Evolutionary conservation across 2,888 invertebrate species (phyloP).

Genomic region (Dilophus febrilis): DNA sequence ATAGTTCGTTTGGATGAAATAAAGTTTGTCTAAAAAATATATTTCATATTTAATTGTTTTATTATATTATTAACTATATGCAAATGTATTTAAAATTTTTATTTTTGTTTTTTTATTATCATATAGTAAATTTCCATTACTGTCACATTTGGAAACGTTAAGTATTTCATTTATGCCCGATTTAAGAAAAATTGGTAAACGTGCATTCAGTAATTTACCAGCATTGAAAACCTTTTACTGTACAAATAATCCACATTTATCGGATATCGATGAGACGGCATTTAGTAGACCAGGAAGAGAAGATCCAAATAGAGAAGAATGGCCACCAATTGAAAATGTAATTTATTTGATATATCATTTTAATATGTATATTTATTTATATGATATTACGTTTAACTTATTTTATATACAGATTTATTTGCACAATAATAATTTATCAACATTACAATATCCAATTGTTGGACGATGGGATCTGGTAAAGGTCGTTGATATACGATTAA

Average conservation of each 20-base stretch:
- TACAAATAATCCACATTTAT: constrained; percentile 43
- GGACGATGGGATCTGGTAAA: constrained; percentile 54
- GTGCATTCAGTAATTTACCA: constrained; percentile 32
- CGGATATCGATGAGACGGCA: constrained; percentile 40
- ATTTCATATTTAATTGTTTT: constrained; percentile 8
- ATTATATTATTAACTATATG: too few species aligned
- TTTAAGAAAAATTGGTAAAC: constrained; percentile 36
- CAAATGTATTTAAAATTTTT: too few species aligned
- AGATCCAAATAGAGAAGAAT: constrained; percentile 34
- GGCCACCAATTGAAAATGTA: constrained; percentile 49
- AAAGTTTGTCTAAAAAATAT: constrained; percentile 20
- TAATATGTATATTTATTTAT: background rate
- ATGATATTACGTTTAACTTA: background rate
- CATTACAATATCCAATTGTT: constrained; percentile 35
- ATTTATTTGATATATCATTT: constrained; percentile 5
- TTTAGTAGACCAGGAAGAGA: constrained; percentile 34
- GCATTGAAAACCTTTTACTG: constrained; percentile 40
- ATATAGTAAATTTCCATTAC: constrained; percentile 45
- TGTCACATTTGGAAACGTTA: constrained; percentile 43
- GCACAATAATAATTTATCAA: constrained; percentile 44
- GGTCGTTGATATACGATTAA: constrained; percentile 48
- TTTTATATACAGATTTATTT: constrained; percentile 43
- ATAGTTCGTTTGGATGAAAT: constrained; percentile 36
- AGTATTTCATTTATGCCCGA: constrained; percentile 50
- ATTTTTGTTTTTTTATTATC: too few species aligned